phyloP scores from a whole-genome alignment of 2,888 invertebrate species.

The Panopea generosa region DNA sequence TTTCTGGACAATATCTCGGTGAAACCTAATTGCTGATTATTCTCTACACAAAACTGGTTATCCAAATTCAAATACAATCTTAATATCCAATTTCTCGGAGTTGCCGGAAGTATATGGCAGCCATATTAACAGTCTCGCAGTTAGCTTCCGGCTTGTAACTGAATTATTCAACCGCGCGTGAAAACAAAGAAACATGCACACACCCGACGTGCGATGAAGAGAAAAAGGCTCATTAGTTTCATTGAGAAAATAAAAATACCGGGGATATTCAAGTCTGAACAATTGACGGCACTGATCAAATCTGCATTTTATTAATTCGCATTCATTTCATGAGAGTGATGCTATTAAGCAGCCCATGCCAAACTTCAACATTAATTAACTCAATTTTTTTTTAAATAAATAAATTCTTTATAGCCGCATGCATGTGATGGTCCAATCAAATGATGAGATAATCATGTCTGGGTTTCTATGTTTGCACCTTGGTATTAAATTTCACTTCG shows the following conservation, averaged over 20 bases:
- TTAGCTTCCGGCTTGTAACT: conserved; percentile 45
- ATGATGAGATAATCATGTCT: too few relatives aligned
- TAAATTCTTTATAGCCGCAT: not conserved
- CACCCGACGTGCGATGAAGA: conserved; percentile 11
- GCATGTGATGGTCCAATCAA: too few relatives aligned
- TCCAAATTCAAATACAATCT: conserved; percentile 11
- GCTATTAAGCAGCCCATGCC: conserved; percentile 35
- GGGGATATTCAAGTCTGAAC: conserved; percentile 33
- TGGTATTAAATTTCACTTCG: too few relatives aligned
- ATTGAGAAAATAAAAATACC: conserved; percentile 25
- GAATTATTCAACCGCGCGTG: conserved; percentile 46
- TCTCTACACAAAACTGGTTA: not conserved
- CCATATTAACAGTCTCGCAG: conserved; percentile 44
- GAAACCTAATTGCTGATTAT: too few relatives aligned
- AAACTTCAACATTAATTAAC: conserved; percentile 31
- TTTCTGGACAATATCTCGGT: too few relatives aligned
- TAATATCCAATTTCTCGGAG: conserved; percentile 31
- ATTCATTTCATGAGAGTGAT: conserved; percentile 36
- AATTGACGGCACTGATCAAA: conserved; percentile 44
- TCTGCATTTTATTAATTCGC: conserved; percentile 55
- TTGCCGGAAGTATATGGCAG: conserved; percentile 30
- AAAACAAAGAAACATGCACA: conserved; percentile 49
- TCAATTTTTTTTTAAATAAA: conserved; percentile 1
- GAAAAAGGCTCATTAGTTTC: conserved; percentile 39
- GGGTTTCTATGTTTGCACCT: too few relatives aligned